These are phyloP conservation scores for Phyllostomus discolor DNA, from an alignment of 2,113 vertebrate species.

Conservation along the genomic window DNA sequence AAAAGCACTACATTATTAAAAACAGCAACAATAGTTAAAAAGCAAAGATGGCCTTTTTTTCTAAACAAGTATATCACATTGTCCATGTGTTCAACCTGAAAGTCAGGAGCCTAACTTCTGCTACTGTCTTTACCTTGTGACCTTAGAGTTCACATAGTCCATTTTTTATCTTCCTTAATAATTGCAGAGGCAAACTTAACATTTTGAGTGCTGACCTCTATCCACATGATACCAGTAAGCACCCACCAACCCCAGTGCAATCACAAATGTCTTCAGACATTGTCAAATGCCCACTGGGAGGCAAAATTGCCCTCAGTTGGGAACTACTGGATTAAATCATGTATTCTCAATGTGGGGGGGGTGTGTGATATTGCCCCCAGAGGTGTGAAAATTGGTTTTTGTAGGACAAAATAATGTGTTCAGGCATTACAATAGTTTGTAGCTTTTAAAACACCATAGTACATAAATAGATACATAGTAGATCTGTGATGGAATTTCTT, in stretches of 20 bases:
- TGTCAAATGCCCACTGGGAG: background rate
- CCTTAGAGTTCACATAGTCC: background rate
- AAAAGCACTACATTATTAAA: constrained; percentile 9
- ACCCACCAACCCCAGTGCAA: background rate
- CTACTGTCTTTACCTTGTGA: background rate
- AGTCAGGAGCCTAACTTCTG: background rate
- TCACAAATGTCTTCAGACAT: background rate
- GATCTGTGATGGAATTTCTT: background rate
- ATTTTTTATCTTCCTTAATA: constrained; percentile 6
- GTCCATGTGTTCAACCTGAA: background rate
- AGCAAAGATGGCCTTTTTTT: background rate
- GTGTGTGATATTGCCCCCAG: background rate
- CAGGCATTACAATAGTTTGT: background rate
- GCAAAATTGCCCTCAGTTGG: background rate
- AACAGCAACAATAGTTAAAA: background rate
- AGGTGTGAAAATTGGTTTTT: background rate
- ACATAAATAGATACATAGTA: background rate
- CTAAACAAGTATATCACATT: background rate
- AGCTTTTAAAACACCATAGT: background rate
- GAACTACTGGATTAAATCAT: background rate
- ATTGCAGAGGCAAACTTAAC: background rate
- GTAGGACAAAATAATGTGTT: background rate
- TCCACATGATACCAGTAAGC: background rate
- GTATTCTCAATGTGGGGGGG: background rate
- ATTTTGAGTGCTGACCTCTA: background rate